These are phyloP conservation scores for Epinephelus moara DNA, from an alignment of 2,113 vertebrate species.

Conservation along the genomic window DNA sequence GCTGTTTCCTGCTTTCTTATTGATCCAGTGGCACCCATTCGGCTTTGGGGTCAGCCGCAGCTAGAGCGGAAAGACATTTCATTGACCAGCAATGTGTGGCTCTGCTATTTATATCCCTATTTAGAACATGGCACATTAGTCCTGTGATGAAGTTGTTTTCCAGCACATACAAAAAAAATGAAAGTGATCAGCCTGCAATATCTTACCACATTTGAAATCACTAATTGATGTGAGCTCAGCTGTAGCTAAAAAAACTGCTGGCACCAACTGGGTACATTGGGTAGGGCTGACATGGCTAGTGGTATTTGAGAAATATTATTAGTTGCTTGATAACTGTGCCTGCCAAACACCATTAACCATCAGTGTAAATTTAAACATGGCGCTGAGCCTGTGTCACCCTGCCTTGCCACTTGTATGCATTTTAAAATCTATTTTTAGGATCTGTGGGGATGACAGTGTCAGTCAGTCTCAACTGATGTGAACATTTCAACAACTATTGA, in stretches of 20 bases:
- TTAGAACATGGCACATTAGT: conserved; percentile 5
- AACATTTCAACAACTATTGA: neutral
- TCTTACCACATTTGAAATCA: neutral
- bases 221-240: neutral
- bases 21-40: conserved; percentile 61
- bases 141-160: neutral
- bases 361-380: neutral
- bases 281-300: neutral
- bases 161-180: neutral
- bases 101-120: conserved; percentile 33
- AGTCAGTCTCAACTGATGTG: neutral
- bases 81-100: conserved; percentile 62
- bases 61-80: conserved; percentile 69
- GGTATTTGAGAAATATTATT: neutral
- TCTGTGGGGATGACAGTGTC: neutral
- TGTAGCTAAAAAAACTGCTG: neutral
- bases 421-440: neutral
- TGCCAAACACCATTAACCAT: neutral
- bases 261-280: neutral
- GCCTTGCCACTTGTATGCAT: neutral
- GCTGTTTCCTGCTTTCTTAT: conserved; percentile 62
- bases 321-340: neutral
- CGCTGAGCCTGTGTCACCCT: neutral
- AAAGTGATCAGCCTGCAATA: neutral
- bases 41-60: conserved; percentile 50